Evolutionary conservation across 2,888 invertebrate species (phyloP).

Genomic region (Anoplius nigerrimus): DNA sequence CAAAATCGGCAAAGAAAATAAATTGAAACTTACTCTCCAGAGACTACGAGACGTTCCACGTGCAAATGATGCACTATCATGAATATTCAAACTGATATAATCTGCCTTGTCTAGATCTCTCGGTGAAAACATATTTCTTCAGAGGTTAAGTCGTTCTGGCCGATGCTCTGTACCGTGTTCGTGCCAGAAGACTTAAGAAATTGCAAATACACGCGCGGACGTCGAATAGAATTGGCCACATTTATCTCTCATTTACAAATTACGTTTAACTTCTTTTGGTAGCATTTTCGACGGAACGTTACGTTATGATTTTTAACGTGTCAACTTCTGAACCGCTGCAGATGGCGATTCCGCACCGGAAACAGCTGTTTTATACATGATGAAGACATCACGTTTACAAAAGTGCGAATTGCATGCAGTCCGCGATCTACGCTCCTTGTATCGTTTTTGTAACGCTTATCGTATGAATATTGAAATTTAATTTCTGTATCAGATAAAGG

Average conservation of each 20-base stretch:
- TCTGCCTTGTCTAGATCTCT: slow-evolving; percentile 64
- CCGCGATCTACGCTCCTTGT: too few species aligned
- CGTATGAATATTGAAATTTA: too few species aligned
- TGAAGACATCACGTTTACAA: too few species aligned
- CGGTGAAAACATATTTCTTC: slow-evolving; percentile 65
- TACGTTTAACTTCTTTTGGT: slow-evolving; percentile 24
- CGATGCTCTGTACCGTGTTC: slow-evolving; percentile 21
- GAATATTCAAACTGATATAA: slow-evolving; percentile 71
- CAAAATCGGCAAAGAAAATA: too few species aligned
- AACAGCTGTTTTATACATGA: slow-evolving; percentile 10
- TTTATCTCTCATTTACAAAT: slow-evolving; percentile 38
- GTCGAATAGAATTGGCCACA: slow-evolving; percentile 42
- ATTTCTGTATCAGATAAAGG: too few species aligned
- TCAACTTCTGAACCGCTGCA: slow-evolving; percentile 13
- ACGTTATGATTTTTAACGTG: slow-evolving; percentile 26
- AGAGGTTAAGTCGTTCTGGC: slow-evolving; percentile 57
- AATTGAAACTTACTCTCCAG: slow-evolving; percentile 70
- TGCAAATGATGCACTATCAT: slow-evolving; percentile 63
- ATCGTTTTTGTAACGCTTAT: too few species aligned
- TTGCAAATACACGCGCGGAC: slow-evolving; percentile 21
- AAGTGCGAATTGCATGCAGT: too few species aligned
- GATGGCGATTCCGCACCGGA: slow-evolving; percentile 22
- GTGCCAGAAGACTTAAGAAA: slow-evolving; percentile 44
- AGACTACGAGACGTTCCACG: slow-evolving; percentile 70
- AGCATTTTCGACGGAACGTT: slow-evolving; percentile 15